phyloP scores from a whole-genome alignment of 1,140 invertebrate genomes.

The Hirudo medicinalis region DNA sequence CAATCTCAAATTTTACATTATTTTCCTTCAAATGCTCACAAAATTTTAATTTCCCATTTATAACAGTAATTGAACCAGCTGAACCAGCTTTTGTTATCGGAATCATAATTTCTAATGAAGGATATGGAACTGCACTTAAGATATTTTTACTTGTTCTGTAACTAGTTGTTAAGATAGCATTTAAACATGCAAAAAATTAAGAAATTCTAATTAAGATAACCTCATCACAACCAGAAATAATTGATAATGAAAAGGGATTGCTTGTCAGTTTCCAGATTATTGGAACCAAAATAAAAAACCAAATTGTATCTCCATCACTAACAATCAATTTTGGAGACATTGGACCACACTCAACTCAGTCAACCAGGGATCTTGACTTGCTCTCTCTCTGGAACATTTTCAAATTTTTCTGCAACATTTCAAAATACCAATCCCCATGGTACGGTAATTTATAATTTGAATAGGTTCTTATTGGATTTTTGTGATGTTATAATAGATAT shows the following conservation, averaged over 20 bases:
- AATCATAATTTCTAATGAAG: conserved; percentile 27
- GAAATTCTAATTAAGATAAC: too few species aligned
- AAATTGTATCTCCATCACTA: conserved; percentile 24
- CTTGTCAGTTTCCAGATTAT: conserved; percentile 28
- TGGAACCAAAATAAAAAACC: conserved; percentile 24
- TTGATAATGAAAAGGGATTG: conserved; percentile 30
- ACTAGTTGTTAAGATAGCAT: too few species aligned
- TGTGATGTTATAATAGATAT: too few species aligned
- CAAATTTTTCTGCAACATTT: conserved; percentile 28
- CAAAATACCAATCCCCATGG: conserved; percentile 29
- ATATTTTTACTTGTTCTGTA: too few species aligned
- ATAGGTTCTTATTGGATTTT: neutral
- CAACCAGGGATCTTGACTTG: conserved; percentile 27
- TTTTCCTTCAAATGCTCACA: neutral
- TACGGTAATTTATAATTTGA: too few species aligned
- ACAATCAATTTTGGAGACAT: conserved; percentile 28
- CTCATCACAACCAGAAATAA: conserved; percentile 30
- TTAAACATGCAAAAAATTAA: too few species aligned
- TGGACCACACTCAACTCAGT: conserved; percentile 24
- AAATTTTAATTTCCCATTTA: neutral
- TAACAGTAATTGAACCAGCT: conserved; percentile 21
- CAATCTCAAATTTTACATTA: neutral
- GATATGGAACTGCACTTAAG: conserved; percentile 27
- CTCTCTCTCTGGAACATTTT: conserved; percentile 26
- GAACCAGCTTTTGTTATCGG: conserved; percentile 27